Conservation (phyloP, 1,140 invertebrate species). For the Neelides sp. region DNA sequence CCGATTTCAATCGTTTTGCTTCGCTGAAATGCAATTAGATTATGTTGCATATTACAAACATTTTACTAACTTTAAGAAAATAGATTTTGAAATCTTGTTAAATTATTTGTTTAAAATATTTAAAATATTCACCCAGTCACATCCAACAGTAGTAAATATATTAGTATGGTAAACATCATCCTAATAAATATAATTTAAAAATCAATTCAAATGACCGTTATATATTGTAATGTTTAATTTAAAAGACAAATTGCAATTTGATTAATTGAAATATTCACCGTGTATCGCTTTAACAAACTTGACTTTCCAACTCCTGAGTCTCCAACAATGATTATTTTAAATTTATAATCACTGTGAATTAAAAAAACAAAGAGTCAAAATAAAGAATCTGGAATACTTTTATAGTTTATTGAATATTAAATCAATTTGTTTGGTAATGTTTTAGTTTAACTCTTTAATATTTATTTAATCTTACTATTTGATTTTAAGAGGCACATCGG, state of each 20-base stretch:
- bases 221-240: neutral
- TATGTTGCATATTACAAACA: too few relatives aligned
- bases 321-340: conserved; percentile 30
- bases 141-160: conserved; percentile 24
- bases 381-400: neutral
- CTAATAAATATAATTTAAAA: conserved; percentile 12
- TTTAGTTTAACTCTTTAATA: neutral
- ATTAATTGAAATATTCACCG: conserved; percentile 6
- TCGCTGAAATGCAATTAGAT: conserved; percentile 14
- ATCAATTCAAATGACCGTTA: neutral
- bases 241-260: conserved; percentile 1
- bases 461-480: conserved; percentile 2
- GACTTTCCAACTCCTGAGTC: conserved; percentile 27
- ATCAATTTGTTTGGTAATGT: conserved; percentile 5
- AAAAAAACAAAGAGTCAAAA: neutral
- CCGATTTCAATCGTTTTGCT: conserved; percentile 16
- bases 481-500: neutral
- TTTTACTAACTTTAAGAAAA: too few relatives aligned
- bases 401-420: neutral
- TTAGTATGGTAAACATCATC: conserved; percentile 20
- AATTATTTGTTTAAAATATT: neutral
- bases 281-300: conserved; percentile 24
- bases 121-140: conserved; percentile 22
- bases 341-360: conserved; percentile 25
- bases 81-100: too few relatives aligned